These are phyloP conservation scores for Trypoxylus dichotomus DNA, from an alignment of 1,140 invertebrate genomes.

Conservation along the genomic window DNA sequence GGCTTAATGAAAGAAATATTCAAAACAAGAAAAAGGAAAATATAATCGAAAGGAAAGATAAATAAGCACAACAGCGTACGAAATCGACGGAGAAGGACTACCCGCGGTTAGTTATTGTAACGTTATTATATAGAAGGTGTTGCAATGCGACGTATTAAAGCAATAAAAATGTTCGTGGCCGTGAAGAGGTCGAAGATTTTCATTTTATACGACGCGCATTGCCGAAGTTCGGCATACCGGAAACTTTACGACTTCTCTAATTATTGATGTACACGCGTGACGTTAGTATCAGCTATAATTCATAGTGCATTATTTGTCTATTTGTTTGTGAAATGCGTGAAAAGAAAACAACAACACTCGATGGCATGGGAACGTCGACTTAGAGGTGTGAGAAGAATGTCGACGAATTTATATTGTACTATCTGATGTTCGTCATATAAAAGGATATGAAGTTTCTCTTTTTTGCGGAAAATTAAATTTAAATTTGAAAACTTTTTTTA, in stretches of 20 bases:
- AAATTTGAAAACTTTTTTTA: no score
- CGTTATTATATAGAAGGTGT: background rate
- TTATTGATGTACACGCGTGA: background rate
- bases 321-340: no score
- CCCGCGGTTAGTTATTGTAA: background rate
- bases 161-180: background rate
- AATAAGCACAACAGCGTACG: no score
- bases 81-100: no score
- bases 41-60: no score
- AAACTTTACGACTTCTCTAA: background rate
- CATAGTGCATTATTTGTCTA: background rate
- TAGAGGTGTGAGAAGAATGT: background rate
- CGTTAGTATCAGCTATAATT: background rate
- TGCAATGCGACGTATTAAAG: background rate
- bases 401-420: background rate
- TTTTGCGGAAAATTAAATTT: no score
- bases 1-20: no score
- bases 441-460: no score
- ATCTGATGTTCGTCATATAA: no score
- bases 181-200: background rate
- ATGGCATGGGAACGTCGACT: background rate
- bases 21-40: no score
- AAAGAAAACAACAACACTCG: background rate
- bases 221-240: background rate
- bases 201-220: background rate